Conservation (phyloP, 2,888 invertebrate genomes). For the Lutraria lutraria region DNA sequence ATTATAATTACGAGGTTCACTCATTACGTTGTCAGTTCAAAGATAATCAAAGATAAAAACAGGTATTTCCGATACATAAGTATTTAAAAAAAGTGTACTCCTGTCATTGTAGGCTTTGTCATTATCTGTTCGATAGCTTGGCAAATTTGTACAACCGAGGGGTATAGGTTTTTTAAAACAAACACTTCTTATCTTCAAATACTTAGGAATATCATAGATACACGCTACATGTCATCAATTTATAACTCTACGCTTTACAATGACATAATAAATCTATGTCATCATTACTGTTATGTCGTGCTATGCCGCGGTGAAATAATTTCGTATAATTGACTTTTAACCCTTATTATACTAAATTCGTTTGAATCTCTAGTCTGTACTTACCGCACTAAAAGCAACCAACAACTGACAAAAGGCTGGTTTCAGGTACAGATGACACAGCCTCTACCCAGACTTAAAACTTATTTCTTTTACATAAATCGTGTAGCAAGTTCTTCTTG, state of each 20-base stretch:
- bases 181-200: constrained; percentile 41
- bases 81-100: constrained; percentile 37
- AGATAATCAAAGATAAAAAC: constrained; percentile 49
- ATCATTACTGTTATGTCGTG: not conserved
- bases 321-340: not conserved
- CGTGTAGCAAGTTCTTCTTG: no score
- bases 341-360: no score
- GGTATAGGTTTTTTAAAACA: constrained; percentile 37
- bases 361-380: no score
- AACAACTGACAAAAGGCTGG: no score
- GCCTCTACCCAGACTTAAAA: no score
- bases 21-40: constrained; percentile 42
- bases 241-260: not conserved
- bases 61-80: constrained; percentile 26
- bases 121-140: constrained; percentile 44
- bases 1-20: constrained; percentile 18
- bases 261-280: constrained; percentile 9
- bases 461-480: no score
- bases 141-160: constrained; percentile 33
- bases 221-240: constrained; percentile 3
- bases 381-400: no score
- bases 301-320: not conserved
- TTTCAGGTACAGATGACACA: no score
- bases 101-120: constrained; percentile 33
- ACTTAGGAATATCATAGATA: constrained; percentile 33